Percentiles rank a stretch among this genome's conserved stretches.
Evolutionary conservation across 2,797 vertebrate genomes (phyloP).

Genomic region (Aphelocoma californica): DNA sequence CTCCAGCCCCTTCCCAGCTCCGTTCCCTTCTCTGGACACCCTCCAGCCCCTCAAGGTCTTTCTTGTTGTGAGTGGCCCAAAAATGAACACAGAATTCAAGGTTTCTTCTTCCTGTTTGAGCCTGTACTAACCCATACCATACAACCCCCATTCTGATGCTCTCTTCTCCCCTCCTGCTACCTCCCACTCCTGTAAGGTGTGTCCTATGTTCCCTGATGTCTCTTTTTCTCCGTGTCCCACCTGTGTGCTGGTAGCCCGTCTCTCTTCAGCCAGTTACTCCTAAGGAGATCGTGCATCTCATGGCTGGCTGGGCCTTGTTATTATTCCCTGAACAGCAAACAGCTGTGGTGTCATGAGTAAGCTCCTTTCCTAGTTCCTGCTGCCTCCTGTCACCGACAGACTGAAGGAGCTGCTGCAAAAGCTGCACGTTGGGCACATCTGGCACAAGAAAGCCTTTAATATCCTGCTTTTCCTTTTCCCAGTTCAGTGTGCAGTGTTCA

Average conservation of each 20-base stretch:
- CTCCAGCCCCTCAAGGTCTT: not conserved
- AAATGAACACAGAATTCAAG: not conserved
- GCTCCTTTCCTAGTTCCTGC: not conserved
- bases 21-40: fast-evolving
- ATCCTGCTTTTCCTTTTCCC: not conserved
- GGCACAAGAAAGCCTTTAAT: not conserved
- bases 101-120: not conserved
- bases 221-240: not conserved
- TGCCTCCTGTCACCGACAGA: not conserved
- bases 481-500: not conserved
- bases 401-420: not conserved
- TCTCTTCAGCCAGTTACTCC: not conserved
- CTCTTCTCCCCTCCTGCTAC: not conserved
- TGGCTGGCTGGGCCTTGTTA: not conserved
- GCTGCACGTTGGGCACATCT: not conserved
- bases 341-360: not conserved
- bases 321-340: not conserved
- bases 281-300: not conserved
- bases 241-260: not conserved
- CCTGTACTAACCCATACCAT: not conserved
- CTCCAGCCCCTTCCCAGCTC: not conserved
- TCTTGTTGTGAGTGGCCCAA: not conserved
- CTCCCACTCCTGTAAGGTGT: not conserved
- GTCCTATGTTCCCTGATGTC: not conserved
- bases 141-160: not conserved